Percentiles rank a stretch among this genome's conserved stretches.
These are phyloP conservation scores for Xiphias gladius DNA, from an alignment of 2,113 vertebrate genomes.

Conservation along the genomic window DNA sequence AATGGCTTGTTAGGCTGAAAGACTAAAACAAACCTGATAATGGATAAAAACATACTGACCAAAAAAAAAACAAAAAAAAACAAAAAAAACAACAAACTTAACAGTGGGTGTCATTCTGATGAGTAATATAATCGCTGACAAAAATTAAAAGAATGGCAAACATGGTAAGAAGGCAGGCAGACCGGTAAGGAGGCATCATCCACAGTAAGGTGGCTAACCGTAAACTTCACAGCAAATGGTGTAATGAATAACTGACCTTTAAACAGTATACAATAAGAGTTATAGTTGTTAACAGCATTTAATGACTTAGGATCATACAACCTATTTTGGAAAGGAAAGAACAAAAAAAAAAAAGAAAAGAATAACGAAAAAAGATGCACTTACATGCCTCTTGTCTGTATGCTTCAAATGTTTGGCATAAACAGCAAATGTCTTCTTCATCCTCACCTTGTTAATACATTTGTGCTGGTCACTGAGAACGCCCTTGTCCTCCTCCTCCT, in stretches of 20 bases:
- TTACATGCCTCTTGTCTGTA: conserved; percentile 26
- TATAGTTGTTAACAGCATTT: conserved; percentile 7
- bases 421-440: conserved; percentile 17
- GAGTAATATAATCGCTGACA: neutral
- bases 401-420: conserved; percentile 30
- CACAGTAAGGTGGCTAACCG: no score
- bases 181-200: neutral
- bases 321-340: neutral
- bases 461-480: conserved; percentile 97
- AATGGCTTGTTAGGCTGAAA: neutral
- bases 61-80: neutral
- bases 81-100: neutral
- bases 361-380: conserved; percentile 7
- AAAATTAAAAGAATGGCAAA: neutral
- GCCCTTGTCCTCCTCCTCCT: conserved; percentile 85
- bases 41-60: neutral
- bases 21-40: neutral
- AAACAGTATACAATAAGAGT: conserved; percentile 2
- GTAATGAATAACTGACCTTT: neutral
- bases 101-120: neutral
- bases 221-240: neutral
- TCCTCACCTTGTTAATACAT: conserved; percentile 96
- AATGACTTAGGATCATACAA: neutral
- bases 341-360: neutral
- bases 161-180: neutral